Base-by-base conservation (phyloP, 2,888 invertebrate species). In the Aethes cnicana region DNA sequence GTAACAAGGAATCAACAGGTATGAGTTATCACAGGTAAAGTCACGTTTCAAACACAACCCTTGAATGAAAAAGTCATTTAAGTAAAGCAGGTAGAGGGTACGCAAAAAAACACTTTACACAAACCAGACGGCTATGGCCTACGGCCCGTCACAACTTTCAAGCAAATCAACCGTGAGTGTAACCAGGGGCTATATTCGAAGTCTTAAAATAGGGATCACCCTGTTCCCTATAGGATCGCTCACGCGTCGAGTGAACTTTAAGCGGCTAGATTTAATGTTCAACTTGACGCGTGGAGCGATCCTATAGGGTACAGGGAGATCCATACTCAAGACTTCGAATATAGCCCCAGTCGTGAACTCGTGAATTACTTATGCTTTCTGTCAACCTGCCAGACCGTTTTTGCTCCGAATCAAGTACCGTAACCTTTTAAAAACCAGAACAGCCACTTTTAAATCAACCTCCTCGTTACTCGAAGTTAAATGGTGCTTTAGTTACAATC, bases 111-210 rank as follows among this genome's bases (percentile, higher is more conserved):
- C 48, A 59, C 62, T 64, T 36, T 23, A 58, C 62, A 70, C 59
- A 69, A 74, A 67, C 64, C 66, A 72, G 64, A 68, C n/a, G n/a
- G n/a, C n/a, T n/a, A n/a, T n/a, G n/a, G 64, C 57, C 62, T 57
- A n/a, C n/a, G n/a, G 61, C 54, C 46, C 36, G 44, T 64, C 59
- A 74, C 72, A 78, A 76, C 77, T 55, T 58, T 47, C 65, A 64
- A 73, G 64, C 59, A 66, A 71, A 73, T 68, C 76, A 71, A 68
- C 59, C 74, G 69, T 72, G 71, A 67, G 66, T 69, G 61, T 69
- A n/a, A 35, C 20, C 35, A 32, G n/a, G n/a, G n/a, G n/a, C n/a
- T n/a, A n/a, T n/a, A n/a, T n/a, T n/a, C n/a, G n/a, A n/a, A n/a
- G n/a, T n/a, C n/a, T n/a, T n/a, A n/a, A n/a, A n/a, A n/a, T n/a